phyloP scores from a whole-genome alignment of 1,140 invertebrate species.

The Temnothorax longispinosus region DNA sequence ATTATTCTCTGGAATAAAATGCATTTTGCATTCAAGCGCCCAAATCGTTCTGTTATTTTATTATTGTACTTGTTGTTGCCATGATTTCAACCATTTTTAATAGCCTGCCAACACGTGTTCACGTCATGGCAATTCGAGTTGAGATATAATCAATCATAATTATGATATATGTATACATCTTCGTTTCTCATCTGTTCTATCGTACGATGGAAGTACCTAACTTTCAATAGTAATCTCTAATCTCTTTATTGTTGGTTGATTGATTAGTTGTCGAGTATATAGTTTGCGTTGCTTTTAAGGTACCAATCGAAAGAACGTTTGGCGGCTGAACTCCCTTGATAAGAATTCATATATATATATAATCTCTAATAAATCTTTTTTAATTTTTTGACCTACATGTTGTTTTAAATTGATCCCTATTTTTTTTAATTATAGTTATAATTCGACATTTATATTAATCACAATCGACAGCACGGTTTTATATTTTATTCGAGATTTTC shows the following conservation, averaged over 20 bases:
- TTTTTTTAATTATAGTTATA: not conserved
- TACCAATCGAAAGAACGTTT: not conserved
- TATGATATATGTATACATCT: constrained; percentile 7
- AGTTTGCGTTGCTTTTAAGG: not conserved
- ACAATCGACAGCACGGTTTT: constrained; percentile 12
- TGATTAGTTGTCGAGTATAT: not conserved
- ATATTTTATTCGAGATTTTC: constrained; percentile 39
- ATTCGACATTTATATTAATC: not conserved
- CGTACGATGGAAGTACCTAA: not conserved
- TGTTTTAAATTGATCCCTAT: not conserved
- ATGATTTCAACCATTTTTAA: constrained; percentile 25
- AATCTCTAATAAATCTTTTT: not conserved
- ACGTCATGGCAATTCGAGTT: not conserved
- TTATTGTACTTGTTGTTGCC: not conserved
- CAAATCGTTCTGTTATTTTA: not conserved
- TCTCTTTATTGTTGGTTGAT: constrained; percentile 6
- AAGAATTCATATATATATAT: not conserved
- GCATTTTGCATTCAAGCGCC: not conserved
- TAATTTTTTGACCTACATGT: not conserved
- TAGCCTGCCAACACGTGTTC: constrained; percentile 31
- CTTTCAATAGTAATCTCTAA: not conserved
- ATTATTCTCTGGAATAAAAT: not conserved
- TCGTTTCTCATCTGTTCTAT: constrained; percentile 1
- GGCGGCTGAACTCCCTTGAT: not conserved
- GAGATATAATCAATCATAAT: constrained; percentile 39